phyloP scores from a whole-genome alignment of 2,888 invertebrate species.

The Drosophila seclusa region DNA sequence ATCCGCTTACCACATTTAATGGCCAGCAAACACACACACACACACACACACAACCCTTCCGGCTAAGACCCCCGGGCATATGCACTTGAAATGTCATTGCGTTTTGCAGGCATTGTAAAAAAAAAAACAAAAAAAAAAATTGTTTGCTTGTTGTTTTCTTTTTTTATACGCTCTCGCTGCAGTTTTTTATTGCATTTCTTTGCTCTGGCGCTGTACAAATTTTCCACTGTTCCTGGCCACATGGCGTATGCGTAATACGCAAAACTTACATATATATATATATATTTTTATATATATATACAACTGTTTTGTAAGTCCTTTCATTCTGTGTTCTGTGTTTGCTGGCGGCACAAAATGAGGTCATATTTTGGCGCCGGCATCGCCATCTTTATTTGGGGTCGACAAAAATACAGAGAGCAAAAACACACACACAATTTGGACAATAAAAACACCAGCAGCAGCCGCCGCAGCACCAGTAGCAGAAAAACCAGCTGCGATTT shows the following conservation, averaged over 20 bases:
- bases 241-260: slow-evolving; percentile 65
- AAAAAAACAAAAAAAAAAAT: slow-evolving; percentile 14
- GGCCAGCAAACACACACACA: not conserved
- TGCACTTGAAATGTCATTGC: slow-evolving; percentile 59
- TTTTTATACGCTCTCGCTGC: slow-evolving; percentile 21
- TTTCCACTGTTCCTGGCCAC: slow-evolving; percentile 28
- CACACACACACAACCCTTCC: too few relatives aligned
- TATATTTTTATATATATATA: not conserved
- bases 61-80: not conserved
- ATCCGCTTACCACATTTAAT: not conserved
- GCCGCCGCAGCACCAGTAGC: not conserved
- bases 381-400: slow-evolving; percentile 38
- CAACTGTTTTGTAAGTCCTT: not conserved
- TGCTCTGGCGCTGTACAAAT: slow-evolving; percentile 14
- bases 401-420: slow-evolving; percentile 29
- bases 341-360: slow-evolving; percentile 58
- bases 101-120: slow-evolving; percentile 28
- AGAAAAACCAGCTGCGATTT: slow-evolving; percentile 33
- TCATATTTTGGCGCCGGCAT: slow-evolving; percentile 75
- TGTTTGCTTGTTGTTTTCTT: slow-evolving; percentile 5
- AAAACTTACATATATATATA: not conserved
- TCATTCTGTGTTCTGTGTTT: slow-evolving; percentile 13
- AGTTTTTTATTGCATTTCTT: slow-evolving; percentile 39
- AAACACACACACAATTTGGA: slow-evolving; percentile 38
- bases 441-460: slow-evolving; percentile 58